Conservation (phyloP, 2,113 vertebrate species). For the Nycticorax nycticorax region DNA sequence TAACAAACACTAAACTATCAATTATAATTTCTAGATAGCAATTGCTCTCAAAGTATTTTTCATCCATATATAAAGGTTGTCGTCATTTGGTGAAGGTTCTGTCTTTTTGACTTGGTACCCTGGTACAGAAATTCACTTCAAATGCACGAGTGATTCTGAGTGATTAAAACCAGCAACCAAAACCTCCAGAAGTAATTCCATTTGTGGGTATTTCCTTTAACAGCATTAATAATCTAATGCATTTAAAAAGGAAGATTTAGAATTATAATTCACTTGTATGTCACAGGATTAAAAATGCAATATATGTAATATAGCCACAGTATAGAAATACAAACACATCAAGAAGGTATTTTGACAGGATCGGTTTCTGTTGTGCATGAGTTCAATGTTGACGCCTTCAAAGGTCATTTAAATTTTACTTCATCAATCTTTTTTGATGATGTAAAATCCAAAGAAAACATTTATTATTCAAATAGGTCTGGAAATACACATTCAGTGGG, state of each 20-base stretch:
- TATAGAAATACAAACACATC: background rate
- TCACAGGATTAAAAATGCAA: slow-evolving; percentile 51
- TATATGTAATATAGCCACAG: background rate
- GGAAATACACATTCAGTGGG: background rate
- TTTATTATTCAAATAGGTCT: background rate
- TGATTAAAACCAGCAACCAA: slow-evolving; percentile 40
- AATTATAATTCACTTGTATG: slow-evolving; percentile 31
- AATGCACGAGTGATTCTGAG: background rate
- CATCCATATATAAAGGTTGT: background rate
- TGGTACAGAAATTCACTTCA: background rate
- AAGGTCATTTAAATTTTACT: background rate
- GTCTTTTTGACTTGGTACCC: background rate
- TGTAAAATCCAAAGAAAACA: background rate
- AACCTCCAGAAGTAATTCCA: slow-evolving; percentile 48
- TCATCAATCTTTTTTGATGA: background rate
- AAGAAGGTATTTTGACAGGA: background rate
- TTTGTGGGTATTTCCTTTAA: slow-evolving; percentile 57
- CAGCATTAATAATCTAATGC: slow-evolving; percentile 53
- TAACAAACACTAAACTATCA: background rate
- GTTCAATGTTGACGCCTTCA: background rate
- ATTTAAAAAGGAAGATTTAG: slow-evolving; percentile 55
- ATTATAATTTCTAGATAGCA: background rate
- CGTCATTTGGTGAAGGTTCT: background rate
- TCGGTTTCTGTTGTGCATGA: background rate
- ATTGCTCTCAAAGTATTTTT: background rate